Evolutionary conservation across 2,797 vertebrate genomes (phyloP).

Genomic region (Emys orbicularis): DNA sequence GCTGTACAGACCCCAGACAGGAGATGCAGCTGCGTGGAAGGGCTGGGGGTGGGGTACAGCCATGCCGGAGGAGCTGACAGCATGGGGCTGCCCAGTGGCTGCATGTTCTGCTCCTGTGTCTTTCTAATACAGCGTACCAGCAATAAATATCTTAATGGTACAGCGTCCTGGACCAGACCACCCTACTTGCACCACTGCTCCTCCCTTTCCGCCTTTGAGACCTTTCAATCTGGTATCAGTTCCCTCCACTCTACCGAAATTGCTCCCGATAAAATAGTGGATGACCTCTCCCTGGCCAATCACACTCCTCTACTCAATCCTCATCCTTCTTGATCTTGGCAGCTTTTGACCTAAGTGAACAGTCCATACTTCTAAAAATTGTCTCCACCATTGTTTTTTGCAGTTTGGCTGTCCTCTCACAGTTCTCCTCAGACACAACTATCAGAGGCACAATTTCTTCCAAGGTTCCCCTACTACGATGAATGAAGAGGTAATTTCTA

Average conservation of each 20-base stretch:
- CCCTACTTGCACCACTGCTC: neutral
- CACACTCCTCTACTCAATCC: fast-evolving
- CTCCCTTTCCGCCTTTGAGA: neutral
- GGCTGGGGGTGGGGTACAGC: too few relatives aligned
- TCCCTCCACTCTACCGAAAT: neutral
- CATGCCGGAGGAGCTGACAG: too few relatives aligned
- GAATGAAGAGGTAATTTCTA: neutral
- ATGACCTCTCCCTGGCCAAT: neutral
- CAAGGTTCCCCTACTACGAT: fast-evolving
- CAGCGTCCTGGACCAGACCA: too few relatives aligned
- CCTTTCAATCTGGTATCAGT: neutral
- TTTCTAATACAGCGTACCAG: too few relatives aligned
- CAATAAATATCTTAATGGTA: too few relatives aligned
- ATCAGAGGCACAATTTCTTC: neutral
- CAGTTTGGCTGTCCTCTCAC: neutral
- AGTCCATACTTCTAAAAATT: neutral
- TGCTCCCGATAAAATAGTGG: fast-evolving
- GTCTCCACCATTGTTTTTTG: neutral
- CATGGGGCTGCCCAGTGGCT: too few relatives aligned
- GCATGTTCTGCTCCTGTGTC: too few relatives aligned
- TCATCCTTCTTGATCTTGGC: neutral
- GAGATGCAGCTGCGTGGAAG: too few relatives aligned
- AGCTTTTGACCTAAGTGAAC: neutral
- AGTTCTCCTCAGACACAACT: neutral
- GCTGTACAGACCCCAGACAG: too few relatives aligned